Evolutionary conservation across 2,888 invertebrate species (phyloP).

Genomic region (Selenia dentaria): DNA sequence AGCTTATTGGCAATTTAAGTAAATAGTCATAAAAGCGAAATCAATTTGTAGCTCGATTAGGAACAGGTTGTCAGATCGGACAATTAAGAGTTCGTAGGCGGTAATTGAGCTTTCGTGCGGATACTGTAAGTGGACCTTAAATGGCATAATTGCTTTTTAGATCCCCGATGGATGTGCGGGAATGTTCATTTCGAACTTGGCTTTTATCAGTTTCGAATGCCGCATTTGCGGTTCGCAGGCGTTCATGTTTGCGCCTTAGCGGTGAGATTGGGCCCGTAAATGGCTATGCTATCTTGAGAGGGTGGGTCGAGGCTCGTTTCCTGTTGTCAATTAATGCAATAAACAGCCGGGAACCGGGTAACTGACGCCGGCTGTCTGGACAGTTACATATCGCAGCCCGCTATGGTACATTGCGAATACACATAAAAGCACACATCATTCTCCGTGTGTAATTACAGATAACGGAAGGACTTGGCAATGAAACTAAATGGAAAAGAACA

Average conservation of each 20-base stretch:
- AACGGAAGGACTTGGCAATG: slow-evolving; percentile 6
- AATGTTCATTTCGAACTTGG: slow-evolving; percentile 26
- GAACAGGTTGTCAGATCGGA: slow-evolving; percentile 47
- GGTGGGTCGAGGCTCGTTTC: slow-evolving; percentile 45
- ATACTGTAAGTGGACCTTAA: slow-evolving; percentile 26
- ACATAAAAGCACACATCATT: slow-evolving; percentile 1
- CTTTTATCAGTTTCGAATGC: slow-evolving; percentile 14
- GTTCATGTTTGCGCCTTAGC: slow-evolving; percentile 15
- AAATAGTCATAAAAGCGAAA: slow-evolving; percentile 43
- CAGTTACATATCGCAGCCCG: slow-evolving; percentile 39
- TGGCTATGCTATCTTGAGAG: slow-evolving; percentile 35
- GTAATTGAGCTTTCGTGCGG: slow-evolving; percentile 50
- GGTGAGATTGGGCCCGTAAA: slow-evolving; percentile 26
- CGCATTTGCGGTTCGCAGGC: slow-evolving; percentile 12
- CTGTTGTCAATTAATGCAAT: slow-evolving; percentile 66
- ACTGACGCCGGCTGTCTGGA: slow-evolving; percentile 36
- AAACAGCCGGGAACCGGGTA: slow-evolving; percentile 37
- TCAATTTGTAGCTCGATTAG: slow-evolving; percentile 47
- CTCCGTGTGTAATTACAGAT: not conserved
- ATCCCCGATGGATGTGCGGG: slow-evolving; percentile 17
- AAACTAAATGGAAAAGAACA: not conserved
- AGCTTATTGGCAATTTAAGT: slow-evolving; percentile 29
- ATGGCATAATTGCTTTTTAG: slow-evolving; percentile 31
- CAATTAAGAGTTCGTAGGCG: slow-evolving; percentile 52
- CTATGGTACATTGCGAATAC: slow-evolving; percentile 11